phyloP scores from a whole-genome alignment of 2,113 vertebrate species.

The Stigmatopora argus region DNA sequence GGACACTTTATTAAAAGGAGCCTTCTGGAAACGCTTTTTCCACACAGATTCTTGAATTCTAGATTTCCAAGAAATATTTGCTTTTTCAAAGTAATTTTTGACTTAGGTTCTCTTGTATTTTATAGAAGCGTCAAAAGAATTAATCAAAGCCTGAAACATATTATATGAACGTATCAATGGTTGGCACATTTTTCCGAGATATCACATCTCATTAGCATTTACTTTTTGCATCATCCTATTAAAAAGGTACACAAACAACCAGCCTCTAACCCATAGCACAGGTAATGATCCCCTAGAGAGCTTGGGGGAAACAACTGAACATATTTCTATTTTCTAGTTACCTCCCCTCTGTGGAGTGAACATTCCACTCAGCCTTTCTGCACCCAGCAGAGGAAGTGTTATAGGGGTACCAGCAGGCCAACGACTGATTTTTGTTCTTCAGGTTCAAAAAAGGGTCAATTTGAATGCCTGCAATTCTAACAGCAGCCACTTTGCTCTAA shows the following conservation, averaged over 20 bases:
- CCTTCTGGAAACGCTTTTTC: no score
- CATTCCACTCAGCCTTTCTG: not conserved
- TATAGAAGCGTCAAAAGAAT: no score
- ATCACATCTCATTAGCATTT: not conserved
- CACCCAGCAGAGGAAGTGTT: not conserved
- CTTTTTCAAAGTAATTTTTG: no score
- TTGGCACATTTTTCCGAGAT: no score
- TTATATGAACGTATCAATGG: no score
- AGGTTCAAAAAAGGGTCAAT: not conserved
- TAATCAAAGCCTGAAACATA: not conserved
- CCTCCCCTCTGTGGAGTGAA: not conserved
- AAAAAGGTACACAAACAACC: conserved; percentile 1
- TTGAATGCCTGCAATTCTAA: not conserved
- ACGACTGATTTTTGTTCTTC: not conserved
- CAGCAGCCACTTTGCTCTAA: not conserved
- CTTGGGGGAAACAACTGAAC: not conserved
- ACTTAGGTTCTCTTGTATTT: no score
- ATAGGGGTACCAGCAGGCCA: not conserved
- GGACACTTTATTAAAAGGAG: no score
- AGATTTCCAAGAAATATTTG: no score
- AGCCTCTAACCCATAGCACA: not conserved
- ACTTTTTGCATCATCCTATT: not conserved
- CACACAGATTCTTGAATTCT: no score
- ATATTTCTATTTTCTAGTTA: not conserved
- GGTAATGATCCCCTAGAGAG: conserved; percentile 3